Evolutionary conservation across 2,888 invertebrate species (phyloP).

Genomic region (Rosalia funebris): DNA sequence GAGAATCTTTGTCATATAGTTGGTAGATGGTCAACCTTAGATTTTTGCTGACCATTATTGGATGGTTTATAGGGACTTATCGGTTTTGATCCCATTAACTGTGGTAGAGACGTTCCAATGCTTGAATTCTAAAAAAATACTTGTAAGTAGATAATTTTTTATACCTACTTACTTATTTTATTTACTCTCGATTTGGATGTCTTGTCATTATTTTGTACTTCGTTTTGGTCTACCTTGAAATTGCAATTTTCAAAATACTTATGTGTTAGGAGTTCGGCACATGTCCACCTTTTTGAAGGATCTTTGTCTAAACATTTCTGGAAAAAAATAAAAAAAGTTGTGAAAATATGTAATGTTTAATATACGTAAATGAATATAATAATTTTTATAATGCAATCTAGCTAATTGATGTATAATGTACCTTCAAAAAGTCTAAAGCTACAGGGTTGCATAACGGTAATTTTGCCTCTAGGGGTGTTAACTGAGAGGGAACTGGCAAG

Average conservation of each 20-base stretch:
- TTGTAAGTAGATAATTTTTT: slow-evolving; percentile 14
- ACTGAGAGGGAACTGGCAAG: slow-evolving; percentile 88
- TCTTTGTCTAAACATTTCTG: slow-evolving; percentile 97
- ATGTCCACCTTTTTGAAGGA: slow-evolving; percentile 90
- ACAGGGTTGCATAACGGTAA: slow-evolving; percentile 80
- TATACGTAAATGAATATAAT: too few relatives aligned
- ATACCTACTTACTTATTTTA: neutral
- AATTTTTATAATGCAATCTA: too few relatives aligned
- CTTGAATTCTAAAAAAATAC: slow-evolving; percentile 62
- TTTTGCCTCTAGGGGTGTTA: slow-evolving; percentile 87
- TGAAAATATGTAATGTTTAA: slow-evolving; percentile 40
- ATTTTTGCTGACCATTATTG: slow-evolving; percentile 61
- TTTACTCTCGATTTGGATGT: slow-evolving; percentile 71
- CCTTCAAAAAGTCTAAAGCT: slow-evolving; percentile 87
- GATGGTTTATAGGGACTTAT: slow-evolving; percentile 65
- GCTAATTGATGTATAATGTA: too few relatives aligned
- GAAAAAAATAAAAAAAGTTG: slow-evolving; percentile 53
- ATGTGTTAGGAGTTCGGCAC: slow-evolving; percentile 89
- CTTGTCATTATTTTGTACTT: slow-evolving; percentile 70
- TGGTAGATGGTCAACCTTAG: slow-evolving; percentile 75
- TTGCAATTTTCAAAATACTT: slow-evolving; percentile 91
- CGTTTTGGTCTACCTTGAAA: slow-evolving; percentile 79
- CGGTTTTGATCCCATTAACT: slow-evolving; percentile 69
- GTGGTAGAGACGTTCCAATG: slow-evolving; percentile 74
- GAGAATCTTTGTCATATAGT: slow-evolving; percentile 74